Percentiles rank a stretch among this genome's conserved stretches.
Evolutionary conservation across 2,888 invertebrate species (phyloP).

Genomic region (Ornithoptera alexandrae): DNA sequence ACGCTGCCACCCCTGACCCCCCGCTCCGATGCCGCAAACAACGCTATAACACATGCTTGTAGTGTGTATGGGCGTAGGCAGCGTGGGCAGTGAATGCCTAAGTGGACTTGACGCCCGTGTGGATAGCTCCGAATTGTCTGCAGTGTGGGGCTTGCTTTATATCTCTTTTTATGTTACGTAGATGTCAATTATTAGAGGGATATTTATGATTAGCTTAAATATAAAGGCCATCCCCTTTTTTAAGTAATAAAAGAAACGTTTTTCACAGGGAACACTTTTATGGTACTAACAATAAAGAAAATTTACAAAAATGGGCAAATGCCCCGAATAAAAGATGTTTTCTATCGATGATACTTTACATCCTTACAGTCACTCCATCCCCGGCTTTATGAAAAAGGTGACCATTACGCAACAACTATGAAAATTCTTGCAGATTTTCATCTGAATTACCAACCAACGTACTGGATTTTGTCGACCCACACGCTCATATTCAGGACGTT

Average conservation of each 20-base stretch:
- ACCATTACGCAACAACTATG: too few species aligned
- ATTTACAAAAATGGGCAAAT: too few species aligned
- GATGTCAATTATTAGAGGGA: not conserved
- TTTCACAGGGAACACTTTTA: too few species aligned
- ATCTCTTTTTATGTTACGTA: not conserved
- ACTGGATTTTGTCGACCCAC: too few species aligned
- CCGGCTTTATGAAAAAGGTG: too few species aligned
- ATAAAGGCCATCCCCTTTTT: not conserved
- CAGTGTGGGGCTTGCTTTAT: slow-evolving; percentile 1
- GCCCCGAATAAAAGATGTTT: too few species aligned
- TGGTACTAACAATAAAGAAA: not conserved
- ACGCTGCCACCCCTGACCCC: slow-evolving; percentile 42
- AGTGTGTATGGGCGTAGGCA: slow-evolving; percentile 27
- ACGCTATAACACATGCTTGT: slow-evolving; percentile 24
- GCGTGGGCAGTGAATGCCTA: slow-evolving; percentile 26
- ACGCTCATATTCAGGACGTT: too few species aligned
- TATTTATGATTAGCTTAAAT: not conserved
- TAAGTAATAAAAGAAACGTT: not conserved
- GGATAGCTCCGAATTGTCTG: slow-evolving; percentile 25
- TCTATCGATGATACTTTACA: too few species aligned
- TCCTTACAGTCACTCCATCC: too few species aligned
- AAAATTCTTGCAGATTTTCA: too few species aligned
- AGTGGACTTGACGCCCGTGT: slow-evolving; percentile 22
- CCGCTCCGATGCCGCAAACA: slow-evolving; percentile 34
- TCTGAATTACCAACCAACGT: too few species aligned